A percentile compares a stretch with the other conserved stretches of the same genome.
Evolutionary conservation across 2,888 invertebrate genomes (phyloP).

Genomic region (Encarsia formosa): DNA sequence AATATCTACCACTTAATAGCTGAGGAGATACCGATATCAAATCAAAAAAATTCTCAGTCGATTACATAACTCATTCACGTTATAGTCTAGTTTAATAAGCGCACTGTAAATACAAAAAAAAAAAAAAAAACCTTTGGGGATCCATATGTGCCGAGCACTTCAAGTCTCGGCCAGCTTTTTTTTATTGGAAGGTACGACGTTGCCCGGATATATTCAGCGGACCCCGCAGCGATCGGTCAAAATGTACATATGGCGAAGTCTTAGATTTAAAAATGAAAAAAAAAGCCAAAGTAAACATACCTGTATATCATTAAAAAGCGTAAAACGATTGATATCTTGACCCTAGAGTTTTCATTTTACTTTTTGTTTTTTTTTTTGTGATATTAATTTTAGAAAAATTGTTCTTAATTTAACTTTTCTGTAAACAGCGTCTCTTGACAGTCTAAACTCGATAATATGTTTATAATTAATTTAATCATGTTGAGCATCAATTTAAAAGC

Average conservation of each 20-base stretch:
- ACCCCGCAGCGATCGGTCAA: conserved; percentile 33
- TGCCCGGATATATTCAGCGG: conserved; percentile 13
- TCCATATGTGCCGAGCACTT: conserved; percentile 48
- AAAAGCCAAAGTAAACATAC: conserved; percentile 2
- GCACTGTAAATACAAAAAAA: conserved; percentile 49
- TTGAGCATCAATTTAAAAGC: too few species aligned
- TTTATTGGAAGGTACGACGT: conserved; percentile 32
- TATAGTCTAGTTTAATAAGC: conserved; percentile 40
- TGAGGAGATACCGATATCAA: too few species aligned
- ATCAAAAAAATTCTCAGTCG: conserved; percentile 22
- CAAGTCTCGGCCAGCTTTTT: conserved; percentile 41
- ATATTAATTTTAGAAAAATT: too few species aligned
- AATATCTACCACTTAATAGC: too few species aligned
- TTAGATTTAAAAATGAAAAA: conserved; percentile 29
- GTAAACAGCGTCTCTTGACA: too few species aligned
- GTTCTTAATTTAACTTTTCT: too few species aligned
- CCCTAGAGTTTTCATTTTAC: too few species aligned
- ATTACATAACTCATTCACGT: conserved; percentile 33
- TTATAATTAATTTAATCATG: too few species aligned
- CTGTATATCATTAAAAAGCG: too few species aligned
- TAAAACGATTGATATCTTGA: too few species aligned
- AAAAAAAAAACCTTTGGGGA: conserved; percentile 40
- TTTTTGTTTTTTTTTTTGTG: too few species aligned
- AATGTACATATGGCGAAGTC: conserved; percentile 42
- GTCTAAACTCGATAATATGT: too few species aligned